Evolutionary conservation across 2,888 invertebrate species (phyloP), one percentile per base, ranked within the genome.

Genomic region (Sesia apiformis): DNA sequence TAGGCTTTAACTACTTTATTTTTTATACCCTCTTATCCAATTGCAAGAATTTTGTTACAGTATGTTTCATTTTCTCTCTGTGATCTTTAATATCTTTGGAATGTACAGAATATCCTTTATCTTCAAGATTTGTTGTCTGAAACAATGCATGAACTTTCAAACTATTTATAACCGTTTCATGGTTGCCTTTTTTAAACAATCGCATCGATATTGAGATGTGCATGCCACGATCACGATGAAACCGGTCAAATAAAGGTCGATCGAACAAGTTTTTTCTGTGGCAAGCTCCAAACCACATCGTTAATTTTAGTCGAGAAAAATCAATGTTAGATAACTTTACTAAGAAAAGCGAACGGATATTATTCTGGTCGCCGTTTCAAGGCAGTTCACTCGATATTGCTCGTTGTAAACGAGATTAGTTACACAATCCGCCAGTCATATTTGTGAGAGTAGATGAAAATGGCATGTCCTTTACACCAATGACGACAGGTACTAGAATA

Each of bases 281-380:
- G 56, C 70, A 63, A 63, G 70, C 74, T 74, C 67, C 63, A 60
- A 65, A 67, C 66, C 64, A 64, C 62, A 67, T 70, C 53, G 39
- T 50, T 50, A 4, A 39, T 50, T 52, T 40, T 52, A 40, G 7
- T 40, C 39, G 52, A 39, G 39, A 74, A 78, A 75, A 77, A 76
- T 69, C 75, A 75, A 62, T 59, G 69, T 75, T 76, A 75, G 69
- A 76, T 76, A 76, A 78, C 65, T 65, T 62, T 74, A 70, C 66
- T 70, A 65, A 69, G 77, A 81, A 81, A 81, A 83, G 79, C 80
- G 79, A 85, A 70, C 74, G 81, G 78, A 74, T 79, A 79, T 76
- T 57, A 76, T 78, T 78, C 79, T 78, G 69, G 76, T 74, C 70
- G 67, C 23, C 63, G 69, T 79, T 83, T 85, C 87, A 87, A 88